Evolutionary conservation across 1,140 invertebrate genomes (phyloP).

Genomic region (Drosophila orena): DNA sequence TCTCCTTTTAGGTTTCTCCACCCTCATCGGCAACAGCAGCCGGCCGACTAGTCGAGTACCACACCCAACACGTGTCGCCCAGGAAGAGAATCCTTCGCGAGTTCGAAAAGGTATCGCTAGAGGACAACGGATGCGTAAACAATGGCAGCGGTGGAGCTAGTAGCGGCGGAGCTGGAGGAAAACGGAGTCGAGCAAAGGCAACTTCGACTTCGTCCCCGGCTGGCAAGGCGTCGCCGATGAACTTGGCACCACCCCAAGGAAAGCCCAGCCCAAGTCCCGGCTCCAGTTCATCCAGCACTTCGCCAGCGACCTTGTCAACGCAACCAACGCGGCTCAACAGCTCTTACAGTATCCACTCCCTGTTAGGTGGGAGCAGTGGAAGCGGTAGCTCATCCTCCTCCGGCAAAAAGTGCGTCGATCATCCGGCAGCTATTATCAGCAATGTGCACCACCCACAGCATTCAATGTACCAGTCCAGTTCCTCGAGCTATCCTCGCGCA

Average conservation of each 20-base stretch:
- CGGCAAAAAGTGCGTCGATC: conserved; percentile 52
- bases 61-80: conserved; percentile 88
- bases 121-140: conserved; percentile 85
- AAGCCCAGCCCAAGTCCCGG: conserved; percentile 37
- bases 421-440: conserved; percentile 70
- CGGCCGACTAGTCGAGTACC: conserved; percentile 82
- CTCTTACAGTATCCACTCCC: conserved; percentile 92
- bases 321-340: conserved; percentile 85
- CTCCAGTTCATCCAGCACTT: conserved; percentile 32
- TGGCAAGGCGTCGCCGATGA: conserved; percentile 56
- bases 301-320: conserved; percentile 48
- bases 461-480: conserved; percentile 43
- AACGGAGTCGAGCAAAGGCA: conserved; percentile 85
- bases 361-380: conserved; percentile 87
- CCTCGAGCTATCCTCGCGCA: conserved; percentile 59
- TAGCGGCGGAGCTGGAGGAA: conserved; percentile 70
- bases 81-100: conserved; percentile 90
- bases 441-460: conserved; percentile 69
- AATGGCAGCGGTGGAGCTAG: conserved; percentile 71
- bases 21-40: conserved; percentile 67
- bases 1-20: conserved; percentile 56
- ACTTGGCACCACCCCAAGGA: conserved; percentile 57
- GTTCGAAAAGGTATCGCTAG: conserved; percentile 89
- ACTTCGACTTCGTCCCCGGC: conserved; percentile 44
- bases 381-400: conserved; percentile 44